phyloP scores from a whole-genome alignment of 2,888 invertebrate species.

The Masnerella sp. region DNA sequence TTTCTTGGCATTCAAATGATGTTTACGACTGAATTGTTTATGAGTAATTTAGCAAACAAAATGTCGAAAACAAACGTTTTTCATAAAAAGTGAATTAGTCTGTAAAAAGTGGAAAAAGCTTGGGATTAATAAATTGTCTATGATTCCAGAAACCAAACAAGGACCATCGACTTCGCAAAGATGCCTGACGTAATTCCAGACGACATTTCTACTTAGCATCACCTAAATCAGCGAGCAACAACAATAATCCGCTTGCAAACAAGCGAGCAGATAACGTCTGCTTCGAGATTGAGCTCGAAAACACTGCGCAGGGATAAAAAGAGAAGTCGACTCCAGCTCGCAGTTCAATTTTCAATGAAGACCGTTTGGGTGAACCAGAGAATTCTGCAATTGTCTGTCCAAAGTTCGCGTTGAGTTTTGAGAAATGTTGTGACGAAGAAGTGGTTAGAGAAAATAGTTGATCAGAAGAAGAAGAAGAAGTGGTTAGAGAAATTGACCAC shows the following conservation, averaged over 20 bases:
- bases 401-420: not conserved
- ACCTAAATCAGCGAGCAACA: constrained; percentile 4
- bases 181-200: not conserved
- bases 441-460: not conserved
- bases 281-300: constrained; percentile 12
- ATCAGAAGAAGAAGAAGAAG: not conserved
- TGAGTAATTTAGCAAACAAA: too few species aligned
- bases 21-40: too few species aligned
- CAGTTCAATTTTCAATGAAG: constrained; percentile 13
- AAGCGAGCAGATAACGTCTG: constrained; percentile 26
- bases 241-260: constrained; percentile 26
- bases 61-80: too few species aligned
- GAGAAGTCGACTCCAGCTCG: not conserved
- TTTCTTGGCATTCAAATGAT: too few species aligned
- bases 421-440: constrained; percentile 5
- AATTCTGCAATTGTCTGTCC: too few species aligned
- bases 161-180: not conserved
- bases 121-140: too few species aligned
- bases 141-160: not conserved
- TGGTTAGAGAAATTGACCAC: not conserved
- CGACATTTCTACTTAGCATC: not conserved
- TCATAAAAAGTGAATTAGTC: too few species aligned
- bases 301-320: constrained; percentile 27
- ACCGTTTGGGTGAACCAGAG: too few species aligned
- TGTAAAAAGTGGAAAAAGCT: too few species aligned